Evolutionary conservation across 2,888 invertebrate genomes (phyloP).

Genomic region (Trissolcus brochymenae): DNA sequence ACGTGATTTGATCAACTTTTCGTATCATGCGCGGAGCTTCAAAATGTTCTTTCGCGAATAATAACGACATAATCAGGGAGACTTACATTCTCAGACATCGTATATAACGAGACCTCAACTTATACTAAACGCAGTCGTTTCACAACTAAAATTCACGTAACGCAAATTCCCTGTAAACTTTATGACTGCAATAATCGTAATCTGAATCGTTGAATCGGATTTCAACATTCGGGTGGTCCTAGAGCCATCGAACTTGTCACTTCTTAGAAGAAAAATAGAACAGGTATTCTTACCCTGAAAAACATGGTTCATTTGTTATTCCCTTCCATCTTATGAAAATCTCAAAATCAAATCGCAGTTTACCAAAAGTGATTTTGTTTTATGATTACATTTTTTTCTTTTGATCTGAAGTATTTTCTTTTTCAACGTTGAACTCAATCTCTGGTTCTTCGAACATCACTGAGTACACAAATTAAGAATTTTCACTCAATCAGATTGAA

Average conservation of each 20-base stretch:
- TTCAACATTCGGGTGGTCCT: conserved; percentile 7
- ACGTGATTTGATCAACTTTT: conserved; percentile 32
- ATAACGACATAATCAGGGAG: conserved; percentile 32
- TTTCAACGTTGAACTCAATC: too few relatives aligned
- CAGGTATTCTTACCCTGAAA: conserved; percentile 9
- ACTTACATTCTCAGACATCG: conserved; percentile 16
- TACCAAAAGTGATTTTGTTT: too few relatives aligned
- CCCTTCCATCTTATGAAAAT: not conserved
- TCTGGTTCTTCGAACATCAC: not conserved
- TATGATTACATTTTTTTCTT: too few relatives aligned
- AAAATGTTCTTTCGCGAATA: conserved; percentile 24
- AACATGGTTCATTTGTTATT: too few relatives aligned
- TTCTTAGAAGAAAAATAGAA: conserved; percentile 21
- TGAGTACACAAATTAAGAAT: conserved; percentile 1
- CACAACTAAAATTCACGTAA: conserved; percentile 35
- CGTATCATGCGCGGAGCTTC: not conserved
- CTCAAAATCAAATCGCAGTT: too few relatives aligned
- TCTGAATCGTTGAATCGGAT: conserved; percentile 34
- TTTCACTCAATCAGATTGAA: not conserved
- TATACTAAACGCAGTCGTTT: conserved; percentile 13
- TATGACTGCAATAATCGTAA: conserved; percentile 41
- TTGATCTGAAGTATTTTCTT: too few relatives aligned
- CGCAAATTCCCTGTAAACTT: conserved; percentile 34
- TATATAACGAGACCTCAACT: conserved; percentile 19
- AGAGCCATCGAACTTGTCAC: not conserved